A percentile compares a stretch with the other conserved stretches of the same genome.
phyloP scores from a whole-genome alignment of 1,140 invertebrate species.

The Penaeus vannamei region DNA sequence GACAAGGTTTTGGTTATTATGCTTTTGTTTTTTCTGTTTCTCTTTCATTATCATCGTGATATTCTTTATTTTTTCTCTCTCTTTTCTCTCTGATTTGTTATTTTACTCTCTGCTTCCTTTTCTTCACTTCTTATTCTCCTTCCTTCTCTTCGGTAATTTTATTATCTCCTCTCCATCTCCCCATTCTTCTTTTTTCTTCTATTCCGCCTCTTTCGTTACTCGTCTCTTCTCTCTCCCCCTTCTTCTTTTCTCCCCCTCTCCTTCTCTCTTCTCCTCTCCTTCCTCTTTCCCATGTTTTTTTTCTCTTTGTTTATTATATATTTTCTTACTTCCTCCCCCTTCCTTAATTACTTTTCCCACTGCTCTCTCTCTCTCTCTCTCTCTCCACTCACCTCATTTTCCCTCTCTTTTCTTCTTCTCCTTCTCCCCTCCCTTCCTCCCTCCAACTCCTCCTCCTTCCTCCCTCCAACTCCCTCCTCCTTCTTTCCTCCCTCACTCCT shows the following conservation, averaged over 20 bases:
- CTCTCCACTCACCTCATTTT: too few relatives aligned
- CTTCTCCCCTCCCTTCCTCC: too few relatives aligned
- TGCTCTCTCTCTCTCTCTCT: too few relatives aligned
- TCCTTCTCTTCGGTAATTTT: too few relatives aligned
- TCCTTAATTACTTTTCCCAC: background rate
- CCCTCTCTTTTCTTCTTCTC: background rate
- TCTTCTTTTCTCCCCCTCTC: background rate
- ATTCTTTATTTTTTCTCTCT: too few relatives aligned
- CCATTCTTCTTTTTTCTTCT: background rate
- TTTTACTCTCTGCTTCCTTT: background rate
- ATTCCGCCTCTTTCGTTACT: background rate
- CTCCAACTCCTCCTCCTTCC: background rate
- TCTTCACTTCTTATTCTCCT: background rate
- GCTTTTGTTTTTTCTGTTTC: too few relatives aligned
- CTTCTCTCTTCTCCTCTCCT: background rate
- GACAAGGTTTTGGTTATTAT: too few relatives aligned
- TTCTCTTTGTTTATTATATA: background rate
- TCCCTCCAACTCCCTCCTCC: background rate
- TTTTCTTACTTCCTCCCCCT: background rate
- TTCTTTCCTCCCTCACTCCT: background rate
- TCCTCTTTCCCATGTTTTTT: background rate
- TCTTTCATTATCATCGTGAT: too few relatives aligned
- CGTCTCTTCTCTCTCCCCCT: background rate
- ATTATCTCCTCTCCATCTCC: background rate
- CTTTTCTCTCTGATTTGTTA: too few relatives aligned